A percentile compares a stretch with the other conserved stretches of the same genome.
These are phyloP conservation scores for Dipodomys merriami DNA, from an alignment of 2,113 vertebrate species.

Conservation along the genomic window DNA sequence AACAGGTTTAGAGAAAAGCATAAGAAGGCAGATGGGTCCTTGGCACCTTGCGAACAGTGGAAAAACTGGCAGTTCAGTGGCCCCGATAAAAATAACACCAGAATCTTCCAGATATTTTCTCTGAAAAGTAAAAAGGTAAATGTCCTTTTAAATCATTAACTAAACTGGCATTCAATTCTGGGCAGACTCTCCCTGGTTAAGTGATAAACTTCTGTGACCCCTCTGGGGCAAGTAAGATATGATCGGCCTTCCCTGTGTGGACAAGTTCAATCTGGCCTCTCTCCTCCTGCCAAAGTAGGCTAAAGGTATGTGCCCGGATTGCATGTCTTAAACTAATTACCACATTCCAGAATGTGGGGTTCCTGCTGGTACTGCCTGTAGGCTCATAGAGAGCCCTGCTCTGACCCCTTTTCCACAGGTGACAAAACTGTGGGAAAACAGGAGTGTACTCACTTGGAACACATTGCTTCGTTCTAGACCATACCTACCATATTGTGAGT, in stretches of 20 bases:
- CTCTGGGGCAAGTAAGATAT: constrained; percentile 8
- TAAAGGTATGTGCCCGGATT: not conserved
- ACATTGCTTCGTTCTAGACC: not conserved
- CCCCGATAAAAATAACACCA: constrained; percentile 19
- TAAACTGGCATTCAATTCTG: constrained; percentile 35
- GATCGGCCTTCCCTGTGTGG: constrained; percentile 49
- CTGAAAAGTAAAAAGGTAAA: constrained; percentile 48
- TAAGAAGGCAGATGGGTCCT: not conserved
- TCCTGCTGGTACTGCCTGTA: not conserved
- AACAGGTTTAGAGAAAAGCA: not conserved
- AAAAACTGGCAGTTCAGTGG: constrained; percentile 4
- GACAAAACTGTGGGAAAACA: not conserved
- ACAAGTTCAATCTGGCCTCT: constrained; percentile 57
- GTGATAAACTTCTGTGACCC: constrained; percentile 70
- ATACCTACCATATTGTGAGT: not conserved
- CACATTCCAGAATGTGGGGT: constrained; percentile 2
- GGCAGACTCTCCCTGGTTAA: constrained; percentile 40
- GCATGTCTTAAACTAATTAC: not conserved
- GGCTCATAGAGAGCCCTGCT: not conserved
- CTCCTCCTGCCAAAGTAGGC: constrained; percentile 63
- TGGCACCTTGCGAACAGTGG: not conserved
- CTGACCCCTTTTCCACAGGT: not conserved
- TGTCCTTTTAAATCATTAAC: constrained; percentile 76
- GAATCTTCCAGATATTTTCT: constrained; percentile 25
- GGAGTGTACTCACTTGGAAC: not conserved